Percentiles rank a stretch among this genome's conserved stretches.
Conservation (phyloP, 2,797 vertebrate species). For the Toxotes lorentzi region DNA sequence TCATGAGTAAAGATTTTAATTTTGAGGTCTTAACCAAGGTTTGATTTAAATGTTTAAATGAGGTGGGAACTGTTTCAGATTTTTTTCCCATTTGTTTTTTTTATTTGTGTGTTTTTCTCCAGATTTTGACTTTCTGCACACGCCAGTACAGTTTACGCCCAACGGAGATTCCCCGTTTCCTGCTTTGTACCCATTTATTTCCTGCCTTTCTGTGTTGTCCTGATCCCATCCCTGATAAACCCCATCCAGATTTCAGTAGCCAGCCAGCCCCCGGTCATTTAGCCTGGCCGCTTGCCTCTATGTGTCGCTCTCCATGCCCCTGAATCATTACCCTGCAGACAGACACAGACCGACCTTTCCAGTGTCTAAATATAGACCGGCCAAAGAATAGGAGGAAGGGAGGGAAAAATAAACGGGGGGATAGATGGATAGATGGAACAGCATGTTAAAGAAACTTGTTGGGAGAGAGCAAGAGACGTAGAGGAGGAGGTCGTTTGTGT, state of each 20-base stretch:
- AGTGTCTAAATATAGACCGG: constrained; percentile 82
- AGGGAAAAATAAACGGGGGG: constrained; percentile 76
- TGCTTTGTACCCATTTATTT: constrained; percentile 66
- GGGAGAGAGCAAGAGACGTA: constrained; percentile 39
- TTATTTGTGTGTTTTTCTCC: constrained; percentile 24
- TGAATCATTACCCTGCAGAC: constrained; percentile 74
- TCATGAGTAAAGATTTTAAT: not conserved
- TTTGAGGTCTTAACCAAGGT: constrained; percentile 7
- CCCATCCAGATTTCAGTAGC: constrained; percentile 49
- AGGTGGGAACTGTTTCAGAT: not conserved
- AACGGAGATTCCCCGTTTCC: constrained; percentile 71
- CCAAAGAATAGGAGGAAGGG: constrained; percentile 86
- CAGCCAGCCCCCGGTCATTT: constrained; percentile 30
- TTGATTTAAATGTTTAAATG: not conserved
- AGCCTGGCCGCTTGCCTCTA: constrained; percentile 45
- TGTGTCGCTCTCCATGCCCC: constrained; percentile 58
- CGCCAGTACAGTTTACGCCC: constrained; percentile 28
- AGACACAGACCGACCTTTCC: constrained; percentile 83
- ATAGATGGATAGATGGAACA: constrained; percentile 74
- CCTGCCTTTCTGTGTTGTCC: constrained; percentile 72
- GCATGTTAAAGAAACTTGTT: constrained; percentile 58
- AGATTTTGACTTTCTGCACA: constrained; percentile 30
- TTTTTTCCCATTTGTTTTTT: constrained; percentile 25
- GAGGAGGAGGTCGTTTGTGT: constrained; percentile 54
- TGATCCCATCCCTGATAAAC: constrained; percentile 65